Evolutionary conservation across 2,888 invertebrate species (phyloP), one percentile per base, ranked within the genome.

Genomic region (Drosophila paramelanica): DNA sequence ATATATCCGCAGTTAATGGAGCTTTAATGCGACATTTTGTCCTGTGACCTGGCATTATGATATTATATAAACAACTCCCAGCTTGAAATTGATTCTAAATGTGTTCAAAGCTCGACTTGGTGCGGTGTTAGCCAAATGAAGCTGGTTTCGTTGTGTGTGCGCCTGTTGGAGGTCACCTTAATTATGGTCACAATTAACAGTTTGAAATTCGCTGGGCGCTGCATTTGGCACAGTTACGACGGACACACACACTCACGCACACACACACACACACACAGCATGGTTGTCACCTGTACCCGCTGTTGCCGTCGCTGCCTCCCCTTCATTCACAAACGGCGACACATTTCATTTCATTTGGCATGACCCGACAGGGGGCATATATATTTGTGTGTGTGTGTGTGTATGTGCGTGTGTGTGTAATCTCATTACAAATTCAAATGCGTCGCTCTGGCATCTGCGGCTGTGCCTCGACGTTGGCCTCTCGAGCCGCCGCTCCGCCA

Each of bases 381-480:
- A n/a, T 8, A 39, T 31, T 33, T 55, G 27, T 51, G 13, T 39
- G 39, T 17, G 47, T 36, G 59, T 25, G 25, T 14, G 42, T 59
- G 17, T 36, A 56, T 25, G 25, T 14, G 42, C 56, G 17, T 39
- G 45, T 23, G 33, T 42, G 36, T 46, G 38, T 75, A 88, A 87
- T 89, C 88, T 85, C 88, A 87, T 89, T 85, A 89, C 88, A 89
- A 84, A 87, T 85, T 87, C 85, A 89, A 85, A 85, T 85, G 79
- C 64, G 67, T 68, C 68, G 66, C 61, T 33, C 33, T 33, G 67
- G 62, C 77, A 65, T 52, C 68, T 84, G 79, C 42, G 68, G 50
- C 60, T 55, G 45, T 43, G 59, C 67, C 52, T 66, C 33, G 52
- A 49, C 68, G 64, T 60, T 60, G 51, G 56, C 56, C 67, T 60